Conservation (phyloP, 2,113 vertebrate genomes). For the Rhombomys opimus region DNA sequence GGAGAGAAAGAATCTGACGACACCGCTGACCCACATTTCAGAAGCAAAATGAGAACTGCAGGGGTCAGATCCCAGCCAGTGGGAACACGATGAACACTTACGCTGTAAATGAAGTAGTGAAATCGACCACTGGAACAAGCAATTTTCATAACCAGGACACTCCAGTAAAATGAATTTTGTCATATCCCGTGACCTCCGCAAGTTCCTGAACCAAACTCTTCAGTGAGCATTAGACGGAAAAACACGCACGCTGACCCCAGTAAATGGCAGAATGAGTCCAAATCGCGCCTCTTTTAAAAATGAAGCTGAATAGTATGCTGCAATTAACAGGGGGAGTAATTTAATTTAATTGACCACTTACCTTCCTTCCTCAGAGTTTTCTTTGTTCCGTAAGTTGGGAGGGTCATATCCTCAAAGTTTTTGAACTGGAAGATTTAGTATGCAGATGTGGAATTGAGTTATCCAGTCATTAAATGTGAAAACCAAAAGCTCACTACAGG, state of each 20-base stretch:
- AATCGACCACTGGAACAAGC: conserved; percentile 78
- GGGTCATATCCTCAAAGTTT: not conserved
- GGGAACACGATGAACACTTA: conserved; percentile 69
- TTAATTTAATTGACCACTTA: not conserved
- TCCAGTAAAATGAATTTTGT: conserved; percentile 77
- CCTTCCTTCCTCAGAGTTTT: not conserved
- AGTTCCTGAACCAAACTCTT: conserved; percentile 72
- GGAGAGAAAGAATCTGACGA: conserved; percentile 72
- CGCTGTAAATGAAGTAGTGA: conserved; percentile 78
- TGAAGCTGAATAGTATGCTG: not conserved
- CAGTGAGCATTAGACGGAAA: conserved; percentile 65
- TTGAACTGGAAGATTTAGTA: not conserved
- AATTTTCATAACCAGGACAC: conserved; percentile 79
- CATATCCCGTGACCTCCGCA: conserved; percentile 66
- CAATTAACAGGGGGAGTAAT: not conserved
- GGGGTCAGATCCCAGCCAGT: conserved; percentile 76
- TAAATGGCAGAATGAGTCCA: conserved; percentile 2
- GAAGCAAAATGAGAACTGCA: conserved; percentile 79
- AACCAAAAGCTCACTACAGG: not conserved
- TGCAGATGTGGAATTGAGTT: not conserved
- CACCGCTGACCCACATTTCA: conserved; percentile 76
- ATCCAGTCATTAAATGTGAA: not conserved
- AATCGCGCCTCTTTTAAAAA: not conserved
- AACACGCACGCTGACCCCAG: not conserved
- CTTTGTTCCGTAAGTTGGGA: not conserved